Evolutionary conservation across 2,113 vertebrate genomes (phyloP).

Genomic region (Echinops telfairi): DNA sequence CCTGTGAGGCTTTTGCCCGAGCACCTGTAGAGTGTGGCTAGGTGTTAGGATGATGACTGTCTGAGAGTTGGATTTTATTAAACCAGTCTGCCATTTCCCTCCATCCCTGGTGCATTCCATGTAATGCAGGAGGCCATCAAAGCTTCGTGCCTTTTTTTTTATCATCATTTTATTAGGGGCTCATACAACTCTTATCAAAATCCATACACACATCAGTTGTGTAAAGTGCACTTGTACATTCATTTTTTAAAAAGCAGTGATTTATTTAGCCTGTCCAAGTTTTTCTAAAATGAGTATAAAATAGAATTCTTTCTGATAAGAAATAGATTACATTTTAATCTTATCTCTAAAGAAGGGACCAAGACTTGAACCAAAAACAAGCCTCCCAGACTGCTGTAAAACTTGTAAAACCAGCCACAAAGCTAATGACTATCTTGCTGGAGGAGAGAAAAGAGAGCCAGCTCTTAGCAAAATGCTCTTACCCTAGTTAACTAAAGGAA

Average conservation of each 20-base stretch:
- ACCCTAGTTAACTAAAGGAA: neutral
- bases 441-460: conserved; percentile 1
- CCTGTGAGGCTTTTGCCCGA: conserved; percentile 36
- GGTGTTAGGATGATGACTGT: conserved; percentile 17
- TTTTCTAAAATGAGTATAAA: conserved; percentile 58
- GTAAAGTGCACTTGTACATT: too few species aligned
- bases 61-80: conserved; percentile 35
- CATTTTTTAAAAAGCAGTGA: conserved; percentile 23
- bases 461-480: neutral
- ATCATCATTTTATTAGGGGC: too few species aligned
- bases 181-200: too few species aligned
- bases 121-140: conserved; percentile 35
- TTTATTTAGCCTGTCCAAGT: conserved; percentile 37
- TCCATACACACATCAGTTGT: too few species aligned
- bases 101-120: conserved; percentile 2
- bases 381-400: conserved; percentile 46
- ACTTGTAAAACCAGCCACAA: conserved; percentile 32
- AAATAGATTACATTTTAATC: conserved; percentile 55
- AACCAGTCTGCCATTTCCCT: neutral
- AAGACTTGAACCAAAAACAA: conserved; percentile 59
- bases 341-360: conserved; percentile 45
- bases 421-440: conserved; percentile 6
- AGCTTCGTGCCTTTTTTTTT: conserved; percentile 17
- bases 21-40: conserved; percentile 14
- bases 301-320: conserved; percentile 43